phyloP scores from a whole-genome alignment of 2,113 vertebrate genomes.

The Smithornis capensis region DNA sequence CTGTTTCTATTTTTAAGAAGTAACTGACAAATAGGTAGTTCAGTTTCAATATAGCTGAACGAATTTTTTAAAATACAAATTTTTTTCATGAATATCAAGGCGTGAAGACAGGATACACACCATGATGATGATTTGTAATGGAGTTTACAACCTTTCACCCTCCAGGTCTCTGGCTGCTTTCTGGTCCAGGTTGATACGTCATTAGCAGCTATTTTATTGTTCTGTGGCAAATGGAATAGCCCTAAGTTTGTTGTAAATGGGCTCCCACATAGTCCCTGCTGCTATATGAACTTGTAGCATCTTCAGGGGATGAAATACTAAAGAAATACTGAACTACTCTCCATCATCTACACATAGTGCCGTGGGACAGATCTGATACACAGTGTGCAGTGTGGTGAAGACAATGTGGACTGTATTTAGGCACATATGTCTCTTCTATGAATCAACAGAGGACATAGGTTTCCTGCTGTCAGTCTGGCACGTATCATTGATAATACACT shows the following conservation, averaged over 20 bases:
- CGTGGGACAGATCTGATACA: background rate
- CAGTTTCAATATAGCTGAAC: background rate
- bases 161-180: background rate
- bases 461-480: constrained; percentile 29
- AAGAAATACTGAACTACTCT: background rate
- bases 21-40: background rate
- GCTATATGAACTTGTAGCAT: background rate
- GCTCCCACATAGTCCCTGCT: background rate
- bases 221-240: background rate
- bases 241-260: background rate
- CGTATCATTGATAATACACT: constrained; percentile 29
- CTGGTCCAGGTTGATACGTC: background rate
- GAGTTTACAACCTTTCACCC: constrained; percentile 4
- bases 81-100: background rate
- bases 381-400: background rate
- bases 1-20: background rate
- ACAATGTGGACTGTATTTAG: background rate
- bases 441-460: background rate
- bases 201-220: background rate
- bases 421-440: background rate
- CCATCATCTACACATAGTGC: background rate
- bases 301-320: background rate
- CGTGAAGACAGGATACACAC: accelerated
- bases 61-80: background rate
- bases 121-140: background rate